Base-by-base conservation (phyloP, 2,797 vertebrate genomes). In the Heliangelus exortis region DNA sequence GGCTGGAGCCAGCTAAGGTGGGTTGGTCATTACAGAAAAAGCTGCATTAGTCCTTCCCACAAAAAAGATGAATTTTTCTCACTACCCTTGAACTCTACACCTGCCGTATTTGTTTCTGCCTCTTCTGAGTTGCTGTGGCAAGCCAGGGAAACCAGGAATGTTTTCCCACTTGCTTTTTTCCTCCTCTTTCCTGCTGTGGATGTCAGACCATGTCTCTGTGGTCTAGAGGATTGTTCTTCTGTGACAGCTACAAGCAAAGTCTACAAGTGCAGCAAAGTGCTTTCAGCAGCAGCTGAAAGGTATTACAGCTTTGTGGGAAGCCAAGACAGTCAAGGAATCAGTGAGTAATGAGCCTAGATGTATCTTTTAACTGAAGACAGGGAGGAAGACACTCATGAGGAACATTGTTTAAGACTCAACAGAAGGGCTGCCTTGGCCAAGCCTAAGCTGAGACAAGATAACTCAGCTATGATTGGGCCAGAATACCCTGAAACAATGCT, bases 321-420 rank as follows among this genome's bases (percentile, higher is more conserved):
- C 7, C 45, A 43, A 15, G 50, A 41, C 5, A 26, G 50, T n/a
- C 31, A 53, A 26, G 19, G 31, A 81, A 65, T 28, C 34, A 81
- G n/a, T 6, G 5, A 67, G 25, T 9, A 74, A 31, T 3, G 10
- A 62, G 39, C 3, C 11, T 1, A 0, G 23, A 26, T 7, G 10
- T 23, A 25, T 43, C 34, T 48, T 80, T 51, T 19, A 80, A 23
- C 9, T 7, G 17, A 77, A 23, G 11, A 26, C 22, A 28, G 12
- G 31, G 16, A 69, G 48, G 55, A 80, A 77, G 28, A 34, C 12
- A 7, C 0, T 54, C 34, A 47, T 7, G 1, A 1, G 1, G 8
- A 87, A 21, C 28, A 29, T 15, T 31, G 20, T 0, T 0, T 28
- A 77, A 62, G 19, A 43, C 7, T 23, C 33, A 81, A 59, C 10